Evolutionary conservation across 37 sponge, comb jelly and placozoan genomes (phyloP).

Genomic region (Ianthella basta): DNA sequence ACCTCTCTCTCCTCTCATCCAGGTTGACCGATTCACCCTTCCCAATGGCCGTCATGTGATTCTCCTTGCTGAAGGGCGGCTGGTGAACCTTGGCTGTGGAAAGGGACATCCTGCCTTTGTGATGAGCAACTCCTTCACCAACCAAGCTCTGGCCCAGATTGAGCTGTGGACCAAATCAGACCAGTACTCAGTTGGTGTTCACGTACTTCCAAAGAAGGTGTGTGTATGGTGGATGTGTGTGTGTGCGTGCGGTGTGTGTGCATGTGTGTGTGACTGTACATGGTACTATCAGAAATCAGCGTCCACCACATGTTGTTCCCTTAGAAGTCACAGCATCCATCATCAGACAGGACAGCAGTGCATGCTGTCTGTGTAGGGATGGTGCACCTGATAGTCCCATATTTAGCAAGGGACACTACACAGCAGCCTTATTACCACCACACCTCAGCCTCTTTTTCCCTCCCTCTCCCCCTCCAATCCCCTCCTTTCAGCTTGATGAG

Average conservation of each 20-base stretch:
- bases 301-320: too few relatives aligned
- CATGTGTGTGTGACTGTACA: background rate
- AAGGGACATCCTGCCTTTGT: conserved; percentile 51
- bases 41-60: conserved; percentile 19
- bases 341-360: too few relatives aligned
- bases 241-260: too few relatives aligned
- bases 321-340: too few relatives aligned
- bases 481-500: conserved; percentile 10
- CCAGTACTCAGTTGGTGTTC: conserved; percentile 28
- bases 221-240: background rate
- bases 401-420: too few relatives aligned
- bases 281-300: too few relatives aligned
- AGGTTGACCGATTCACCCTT: conserved; percentile 12
- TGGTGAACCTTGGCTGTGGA: conserved; percentile 47
- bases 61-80: conserved; percentile 36
- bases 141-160: conserved; percentile 49
- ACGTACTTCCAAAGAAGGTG: conserved; percentile 26
- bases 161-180: conserved; percentile 42
- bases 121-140: conserved; percentile 55
- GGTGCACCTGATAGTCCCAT: too few relatives aligned
- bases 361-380: too few relatives aligned
- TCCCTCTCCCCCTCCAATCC: background rate
- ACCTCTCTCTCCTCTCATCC: background rate
- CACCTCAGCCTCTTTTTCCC: background rate
- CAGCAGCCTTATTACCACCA: background rate